Base-by-base conservation (phyloP, 2,113 vertebrate species). In the Athene cunicularia region DNA sequence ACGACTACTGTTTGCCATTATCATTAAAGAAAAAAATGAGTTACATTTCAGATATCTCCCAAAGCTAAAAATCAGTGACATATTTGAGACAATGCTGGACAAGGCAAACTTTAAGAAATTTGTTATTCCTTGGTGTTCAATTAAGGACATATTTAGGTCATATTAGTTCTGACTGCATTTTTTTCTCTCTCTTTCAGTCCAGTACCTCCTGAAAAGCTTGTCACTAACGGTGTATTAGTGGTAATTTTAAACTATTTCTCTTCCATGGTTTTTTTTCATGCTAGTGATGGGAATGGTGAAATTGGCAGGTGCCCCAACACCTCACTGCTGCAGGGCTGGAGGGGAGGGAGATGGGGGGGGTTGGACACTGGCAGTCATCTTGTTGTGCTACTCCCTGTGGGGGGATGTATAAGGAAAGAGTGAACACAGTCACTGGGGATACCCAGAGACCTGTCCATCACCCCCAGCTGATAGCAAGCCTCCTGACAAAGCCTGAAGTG, bases 211-310 rank as follows among this genome's bases (percentile, higher is more conserved):
- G 98, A 98, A 95, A 98, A 94, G 56, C 97, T 98, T 77, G 90
- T 98, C 88, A 98, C 98, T 95, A 98, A 98, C 52, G 87, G 96
- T 20, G 98, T 98, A 75, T 90, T 98, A 90, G 98, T 98, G 98
- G 98, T 98, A 98, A 98, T 59, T 43, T 90, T 12, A 58, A 88
- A 59, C 24, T 52, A 9, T 55, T 84, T 70, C 4, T 86, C 30
- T n/a, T 88, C 21, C 52, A 2, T 59, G 37, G 62, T 84, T 3
- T 1, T 47, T 85, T 79, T 49, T 47, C 43, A 13, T 60, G 13
- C 27, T 85, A 26, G 14, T 4, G 7, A 13, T 67, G 30, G 53
- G n/a, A 79, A 10, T 43, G 56, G 33, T 84, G 70, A 85, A 82
- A 56, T 26, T 56, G 35, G 16, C 30, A 64, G 60, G 18, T 79